phyloP scores from a whole-genome alignment of 2,888 invertebrate species.

The Dione vanillae region DNA sequence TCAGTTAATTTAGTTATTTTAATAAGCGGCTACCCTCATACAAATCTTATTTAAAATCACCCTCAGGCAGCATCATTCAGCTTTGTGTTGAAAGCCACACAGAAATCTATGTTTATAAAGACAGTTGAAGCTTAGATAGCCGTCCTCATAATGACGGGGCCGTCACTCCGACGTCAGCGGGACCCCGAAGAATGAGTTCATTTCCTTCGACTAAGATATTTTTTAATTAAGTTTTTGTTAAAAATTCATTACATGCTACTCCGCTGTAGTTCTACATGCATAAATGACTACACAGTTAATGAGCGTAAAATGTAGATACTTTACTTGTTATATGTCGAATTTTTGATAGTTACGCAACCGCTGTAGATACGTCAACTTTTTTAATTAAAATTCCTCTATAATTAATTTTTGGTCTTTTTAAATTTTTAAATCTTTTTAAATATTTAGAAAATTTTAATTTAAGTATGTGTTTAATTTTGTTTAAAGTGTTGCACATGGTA shows the following conservation, averaged over 20 bases:
- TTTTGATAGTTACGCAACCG: constrained; percentile 59
- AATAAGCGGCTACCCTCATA: constrained; percentile 9
- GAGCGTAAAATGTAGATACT: constrained; percentile 62
- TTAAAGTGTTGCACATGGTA: no score
- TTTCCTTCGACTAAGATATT: constrained; percentile 83
- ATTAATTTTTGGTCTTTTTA: neutral
- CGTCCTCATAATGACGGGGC: constrained; percentile 72
- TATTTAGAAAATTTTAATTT: no score
- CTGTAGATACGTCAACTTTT: constrained; percentile 51
- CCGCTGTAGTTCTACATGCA: constrained; percentile 67
- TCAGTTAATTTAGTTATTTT: neutral
- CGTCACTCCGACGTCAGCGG: constrained; percentile 80
- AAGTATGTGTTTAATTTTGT: no score
- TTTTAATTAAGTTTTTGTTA: constrained; percentile 85
- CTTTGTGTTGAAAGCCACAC: constrained; percentile 26
- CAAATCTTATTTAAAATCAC: constrained; percentile 32
- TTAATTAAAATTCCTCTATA: constrained; percentile 46
- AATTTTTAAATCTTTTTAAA: no score
- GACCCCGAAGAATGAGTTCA: constrained; percentile 82
- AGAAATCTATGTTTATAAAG: constrained; percentile 34
- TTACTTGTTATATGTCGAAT: constrained; percentile 60
- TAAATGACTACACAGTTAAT: constrained; percentile 79
- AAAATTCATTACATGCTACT: constrained; percentile 80
- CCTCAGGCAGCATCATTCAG: constrained; percentile 16
- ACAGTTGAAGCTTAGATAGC: constrained; percentile 64